Evolutionary conservation across 2,113 vertebrate genomes (phyloP).

Genomic region (Tautogolabrus adspersus): DNA sequence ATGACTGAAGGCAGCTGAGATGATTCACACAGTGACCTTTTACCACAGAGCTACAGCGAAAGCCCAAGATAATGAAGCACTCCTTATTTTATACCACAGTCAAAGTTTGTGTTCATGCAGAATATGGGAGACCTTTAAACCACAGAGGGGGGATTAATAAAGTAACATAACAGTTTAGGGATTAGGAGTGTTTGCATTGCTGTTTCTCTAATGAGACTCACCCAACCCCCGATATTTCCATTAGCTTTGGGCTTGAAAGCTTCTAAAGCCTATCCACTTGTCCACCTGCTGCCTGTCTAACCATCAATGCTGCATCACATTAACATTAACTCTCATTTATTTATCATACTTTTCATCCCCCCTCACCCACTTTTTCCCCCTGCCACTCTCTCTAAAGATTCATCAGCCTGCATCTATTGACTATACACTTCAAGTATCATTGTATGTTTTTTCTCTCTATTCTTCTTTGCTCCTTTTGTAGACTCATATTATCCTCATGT

Average conservation of each 20-base stretch:
- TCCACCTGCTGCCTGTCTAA: conserved; percentile 42
- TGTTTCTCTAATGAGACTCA: conserved; percentile 19
- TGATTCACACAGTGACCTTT: not conserved
- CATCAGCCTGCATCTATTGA: no score
- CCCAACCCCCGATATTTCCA: conserved; percentile 15
- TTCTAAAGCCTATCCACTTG: conserved; percentile 33
- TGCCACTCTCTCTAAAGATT: no score
- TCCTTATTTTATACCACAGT: conserved; percentile 7
- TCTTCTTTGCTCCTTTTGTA: no score
- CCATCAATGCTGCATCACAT: conserved; percentile 28
- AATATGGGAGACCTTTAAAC: conserved; percentile 26
- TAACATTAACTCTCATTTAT: conserved; percentile 24
- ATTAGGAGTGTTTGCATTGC: conserved; percentile 32
- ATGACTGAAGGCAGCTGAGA: not conserved
- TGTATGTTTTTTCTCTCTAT: no score
- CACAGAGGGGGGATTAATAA: conserved; percentile 54
- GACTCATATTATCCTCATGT: no score
- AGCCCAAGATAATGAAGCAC: not conserved
- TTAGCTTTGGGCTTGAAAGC: conserved; percentile 46
- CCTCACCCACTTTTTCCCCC: no score
- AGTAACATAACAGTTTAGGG: conserved; percentile 20
- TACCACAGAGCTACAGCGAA: not conserved
- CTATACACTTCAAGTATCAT: no score
- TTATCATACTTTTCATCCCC: conserved; percentile 6
- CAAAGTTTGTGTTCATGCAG: conserved; percentile 25